Evolutionary conservation across 2,797 vertebrate species (phyloP).

Genomic region (Gallinago nigripennis): DNA sequence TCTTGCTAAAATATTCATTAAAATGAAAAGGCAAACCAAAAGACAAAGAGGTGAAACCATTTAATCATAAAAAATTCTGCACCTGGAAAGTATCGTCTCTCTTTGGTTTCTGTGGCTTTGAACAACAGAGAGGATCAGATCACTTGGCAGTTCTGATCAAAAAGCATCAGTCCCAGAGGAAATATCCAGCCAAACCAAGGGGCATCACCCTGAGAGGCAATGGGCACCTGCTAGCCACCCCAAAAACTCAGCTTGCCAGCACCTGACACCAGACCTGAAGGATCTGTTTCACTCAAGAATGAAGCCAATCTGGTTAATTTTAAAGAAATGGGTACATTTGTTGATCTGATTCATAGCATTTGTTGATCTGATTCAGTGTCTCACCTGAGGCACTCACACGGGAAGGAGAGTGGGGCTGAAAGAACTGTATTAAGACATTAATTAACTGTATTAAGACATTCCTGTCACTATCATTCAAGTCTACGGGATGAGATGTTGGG

Average conservation of each 20-base stretch:
- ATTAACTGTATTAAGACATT: neutral
- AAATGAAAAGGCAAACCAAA: slow-evolving; percentile 13
- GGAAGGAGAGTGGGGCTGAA: neutral
- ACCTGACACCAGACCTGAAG: neutral
- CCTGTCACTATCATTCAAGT: neutral
- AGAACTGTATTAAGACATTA: neutral
- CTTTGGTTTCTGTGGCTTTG: neutral
- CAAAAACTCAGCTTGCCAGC: neutral
- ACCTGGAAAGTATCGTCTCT: neutral
- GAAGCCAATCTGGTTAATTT: neutral
- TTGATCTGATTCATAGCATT: too few relatives aligned
- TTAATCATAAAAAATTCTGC: neutral
- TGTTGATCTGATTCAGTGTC: neutral
- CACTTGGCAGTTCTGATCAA: neutral
- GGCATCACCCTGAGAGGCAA: neutral
- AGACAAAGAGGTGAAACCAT: neutral
- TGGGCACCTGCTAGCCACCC: neutral
- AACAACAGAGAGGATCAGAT: neutral
- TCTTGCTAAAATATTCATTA: slow-evolving; percentile 32
- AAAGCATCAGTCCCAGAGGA: neutral
- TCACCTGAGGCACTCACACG: neutral
- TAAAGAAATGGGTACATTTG: neutral
- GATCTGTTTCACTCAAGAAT: neutral
- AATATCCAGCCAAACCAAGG: neutral
- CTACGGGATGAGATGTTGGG: neutral